Percentiles rank a stretch among this genome's conserved stretches.
These are phyloP conservation scores for Melanostoma scalare DNA, from an alignment of 2,888 invertebrate species.

Conservation along the genomic window DNA sequence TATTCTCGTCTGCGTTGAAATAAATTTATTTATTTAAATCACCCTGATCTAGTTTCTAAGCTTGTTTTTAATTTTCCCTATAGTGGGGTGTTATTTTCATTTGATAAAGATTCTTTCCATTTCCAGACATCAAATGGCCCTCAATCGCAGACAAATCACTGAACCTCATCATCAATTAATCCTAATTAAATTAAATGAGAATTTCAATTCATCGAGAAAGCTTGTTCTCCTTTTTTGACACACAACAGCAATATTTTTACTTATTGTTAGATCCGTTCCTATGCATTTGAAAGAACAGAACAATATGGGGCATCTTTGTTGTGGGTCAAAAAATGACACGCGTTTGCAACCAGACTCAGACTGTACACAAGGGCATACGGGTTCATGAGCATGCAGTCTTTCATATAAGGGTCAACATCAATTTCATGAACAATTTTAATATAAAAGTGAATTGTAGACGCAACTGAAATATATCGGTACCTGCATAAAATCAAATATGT, in stretches of 20 bases:
- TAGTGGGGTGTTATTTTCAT: too few species aligned
- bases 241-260: neutral
- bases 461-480: slow-evolving; percentile 54
- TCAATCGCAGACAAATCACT: slow-evolving; percentile 70
- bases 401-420: slow-evolving; percentile 51
- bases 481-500: slow-evolving; percentile 46
- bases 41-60: too few species aligned
- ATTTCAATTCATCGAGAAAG: slow-evolving; percentile 35
- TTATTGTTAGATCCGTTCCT: neutral
- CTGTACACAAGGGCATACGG: slow-evolving; percentile 53
- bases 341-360: slow-evolving; percentile 32
- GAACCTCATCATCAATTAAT: slow-evolving; percentile 68
- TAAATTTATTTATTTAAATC: too few species aligned
- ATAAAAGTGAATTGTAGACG: slow-evolving; percentile 46
- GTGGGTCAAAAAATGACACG: slow-evolving; percentile 45
- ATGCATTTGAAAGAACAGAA: slow-evolving; percentile 12
- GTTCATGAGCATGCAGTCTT: slow-evolving; percentile 21
- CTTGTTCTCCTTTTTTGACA: slow-evolving; percentile 12
- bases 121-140: slow-evolving; percentile 56
- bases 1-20: too few species aligned
- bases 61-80: too few species aligned
- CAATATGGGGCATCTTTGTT: slow-evolving; percentile 13
- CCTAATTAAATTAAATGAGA: slow-evolving; percentile 65
- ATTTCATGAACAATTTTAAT: slow-evolving; percentile 8
- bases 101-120: neutral